phyloP scores from a whole-genome alignment of 1,140 invertebrate genomes.

The Lanistes nyassanus region DNA sequence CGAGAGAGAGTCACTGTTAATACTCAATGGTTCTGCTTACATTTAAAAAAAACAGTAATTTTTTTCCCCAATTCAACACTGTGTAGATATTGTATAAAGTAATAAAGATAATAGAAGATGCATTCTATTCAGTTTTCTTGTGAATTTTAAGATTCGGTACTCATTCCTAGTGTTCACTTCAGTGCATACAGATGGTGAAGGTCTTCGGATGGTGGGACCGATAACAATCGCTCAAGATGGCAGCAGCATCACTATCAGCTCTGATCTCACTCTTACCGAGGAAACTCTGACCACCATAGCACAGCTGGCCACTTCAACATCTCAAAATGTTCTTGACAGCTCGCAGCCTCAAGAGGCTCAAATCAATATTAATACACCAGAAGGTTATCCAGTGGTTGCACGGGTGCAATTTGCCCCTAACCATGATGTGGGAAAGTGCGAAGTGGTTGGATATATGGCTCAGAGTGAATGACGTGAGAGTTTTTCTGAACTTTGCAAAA shows the following conservation, averaged over 20 bases:
- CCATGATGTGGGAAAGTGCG: neutral
- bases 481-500: neutral
- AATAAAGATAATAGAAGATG: too few species aligned
- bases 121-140: too few species aligned
- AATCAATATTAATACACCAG: conserved; percentile 23
- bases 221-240: conserved; percentile 21
- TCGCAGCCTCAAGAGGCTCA: conserved; percentile 21
- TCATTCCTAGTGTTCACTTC: too few species aligned
- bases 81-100: too few species aligned
- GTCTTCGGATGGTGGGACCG: conserved; percentile 9
- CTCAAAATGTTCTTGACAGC: neutral
- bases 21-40: too few species aligned
- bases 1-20: too few species aligned
- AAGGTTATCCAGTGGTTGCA: conserved; percentile 29
- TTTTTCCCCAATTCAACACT: too few species aligned
- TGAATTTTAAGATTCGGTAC: too few species aligned
- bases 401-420: conserved; percentile 33
- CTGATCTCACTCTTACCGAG: conserved; percentile 28
- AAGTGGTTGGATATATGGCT: neutral
- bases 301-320: conserved; percentile 23
- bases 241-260: conserved; percentile 26
- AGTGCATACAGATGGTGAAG: neutral
- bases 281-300: conserved; percentile 35
- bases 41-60: too few species aligned
- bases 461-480: neutral